Conservation (phyloP, 2,113 vertebrate species). For the Gopherus evgoodei region DNA sequence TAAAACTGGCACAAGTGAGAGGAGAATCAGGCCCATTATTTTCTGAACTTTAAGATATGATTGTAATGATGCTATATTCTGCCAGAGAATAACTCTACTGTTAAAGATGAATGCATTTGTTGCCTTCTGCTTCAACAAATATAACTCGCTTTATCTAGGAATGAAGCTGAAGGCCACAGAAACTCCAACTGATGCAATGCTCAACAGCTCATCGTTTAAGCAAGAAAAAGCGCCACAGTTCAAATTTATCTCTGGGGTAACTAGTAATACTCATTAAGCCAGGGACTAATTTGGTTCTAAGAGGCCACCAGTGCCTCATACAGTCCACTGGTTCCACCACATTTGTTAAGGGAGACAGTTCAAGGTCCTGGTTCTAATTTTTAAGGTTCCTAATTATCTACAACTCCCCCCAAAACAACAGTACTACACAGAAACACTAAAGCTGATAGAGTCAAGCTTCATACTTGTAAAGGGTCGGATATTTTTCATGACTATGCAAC, state of each 20-base stretch:
- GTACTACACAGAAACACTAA: neutral
- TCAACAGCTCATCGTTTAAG: neutral
- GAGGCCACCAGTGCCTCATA: slow-evolving; percentile 1
- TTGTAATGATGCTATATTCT: neutral
- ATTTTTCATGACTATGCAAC: neutral
- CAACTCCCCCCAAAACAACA: neutral
- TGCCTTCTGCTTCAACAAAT: neutral
- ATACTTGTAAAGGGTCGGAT: neutral
- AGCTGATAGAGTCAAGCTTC: neutral
- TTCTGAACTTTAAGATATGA: slow-evolving; percentile 40
- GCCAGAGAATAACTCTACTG: neutral
- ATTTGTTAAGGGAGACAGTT: slow-evolving; percentile 18
- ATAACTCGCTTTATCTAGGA: neutral
- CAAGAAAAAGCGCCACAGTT: slow-evolving; percentile 7
- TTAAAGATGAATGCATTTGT: slow-evolving; percentile 22
- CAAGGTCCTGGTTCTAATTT: neutral
- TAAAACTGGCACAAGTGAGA: neutral
- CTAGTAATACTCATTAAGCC: slow-evolving; percentile 20
- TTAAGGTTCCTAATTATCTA: neutral
- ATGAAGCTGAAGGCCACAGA: slow-evolving; percentile 6
- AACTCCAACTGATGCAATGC: neutral
- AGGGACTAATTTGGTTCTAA: slow-evolving; percentile 12
- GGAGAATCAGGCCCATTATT: neutral
- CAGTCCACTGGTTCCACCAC: neutral
- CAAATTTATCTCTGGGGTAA: neutral